Percentiles rank a stretch among this genome's conserved stretches.
Conservation (phyloP, 2,113 vertebrate genomes). For the Nettapus auritus region DNA sequence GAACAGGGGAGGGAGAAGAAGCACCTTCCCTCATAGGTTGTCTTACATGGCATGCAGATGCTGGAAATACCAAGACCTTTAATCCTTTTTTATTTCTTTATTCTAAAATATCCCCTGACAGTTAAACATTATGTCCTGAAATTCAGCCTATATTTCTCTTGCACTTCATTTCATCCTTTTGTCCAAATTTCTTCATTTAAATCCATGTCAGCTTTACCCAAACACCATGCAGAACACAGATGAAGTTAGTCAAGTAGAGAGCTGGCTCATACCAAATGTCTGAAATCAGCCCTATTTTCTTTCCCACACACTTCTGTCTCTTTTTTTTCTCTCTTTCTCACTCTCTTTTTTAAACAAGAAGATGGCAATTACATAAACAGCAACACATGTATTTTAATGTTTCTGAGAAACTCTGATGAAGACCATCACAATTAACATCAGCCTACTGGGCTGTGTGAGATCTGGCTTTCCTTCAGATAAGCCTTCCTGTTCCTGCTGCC, state of each 20-base stretch:
- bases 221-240: not conserved
- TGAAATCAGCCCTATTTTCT: conserved; percentile 40
- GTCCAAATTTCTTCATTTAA: not conserved
- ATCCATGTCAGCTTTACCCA: not conserved
- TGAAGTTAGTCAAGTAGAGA: conserved; percentile 1
- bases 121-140: not conserved
- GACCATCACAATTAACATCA: not conserved
- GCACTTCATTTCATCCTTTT: conserved; percentile 8
- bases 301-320: conserved; percentile 20
- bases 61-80: not conserved
- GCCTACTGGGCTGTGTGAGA: not conserved
- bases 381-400: not conserved
- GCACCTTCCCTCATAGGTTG: not conserved
- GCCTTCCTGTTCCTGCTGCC: not conserved
- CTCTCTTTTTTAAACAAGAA: not conserved
- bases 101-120: not conserved
- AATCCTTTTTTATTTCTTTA: not conserved
- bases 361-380: conserved; percentile 12
- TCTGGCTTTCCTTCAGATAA: not conserved
- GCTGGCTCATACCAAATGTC: conserved; percentile 29
- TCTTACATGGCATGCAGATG: not conserved
- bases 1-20: not conserved
- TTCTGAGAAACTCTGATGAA: conserved; percentile 4
- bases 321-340: not conserved
- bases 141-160: conserved; percentile 1